phyloP scores from a whole-genome alignment of 2,888 invertebrate genomes.

The Agrochola lota region DNA sequence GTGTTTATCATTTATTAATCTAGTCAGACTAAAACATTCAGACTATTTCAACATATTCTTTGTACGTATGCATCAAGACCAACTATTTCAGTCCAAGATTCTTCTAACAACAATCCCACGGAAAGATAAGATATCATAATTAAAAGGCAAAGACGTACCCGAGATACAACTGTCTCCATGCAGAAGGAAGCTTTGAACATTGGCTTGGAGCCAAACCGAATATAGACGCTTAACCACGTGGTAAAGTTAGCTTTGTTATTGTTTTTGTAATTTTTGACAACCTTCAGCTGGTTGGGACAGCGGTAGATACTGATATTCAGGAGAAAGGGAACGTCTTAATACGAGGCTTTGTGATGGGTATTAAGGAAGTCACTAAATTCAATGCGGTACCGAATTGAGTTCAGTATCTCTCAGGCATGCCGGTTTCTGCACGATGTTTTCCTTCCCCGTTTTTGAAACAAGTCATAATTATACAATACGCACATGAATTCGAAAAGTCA shows the following conservation, averaged over 20 bases:
- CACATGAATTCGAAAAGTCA: too few relatives aligned
- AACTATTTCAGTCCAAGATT: slow-evolving; percentile 8
- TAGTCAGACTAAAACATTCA: slow-evolving; percentile 5
- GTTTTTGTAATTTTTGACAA: slow-evolving; percentile 63
- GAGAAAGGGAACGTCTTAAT: neutral
- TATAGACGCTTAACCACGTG: slow-evolving; percentile 69
- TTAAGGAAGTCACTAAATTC: neutral
- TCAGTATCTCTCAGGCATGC: too few relatives aligned
- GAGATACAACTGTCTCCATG: slow-evolving; percentile 62
- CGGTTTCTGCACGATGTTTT: too few relatives aligned
- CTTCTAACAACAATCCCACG: slow-evolving; percentile 8
- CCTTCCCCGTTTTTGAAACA: too few relatives aligned
- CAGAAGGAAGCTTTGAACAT: slow-evolving; percentile 66
- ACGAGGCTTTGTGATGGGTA: too few relatives aligned
- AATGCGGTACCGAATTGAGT: too few relatives aligned
- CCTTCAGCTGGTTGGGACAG: slow-evolving; percentile 51
- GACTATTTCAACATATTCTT: neutral
- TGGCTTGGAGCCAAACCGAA: slow-evolving; percentile 69
- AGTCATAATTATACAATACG: too few relatives aligned
- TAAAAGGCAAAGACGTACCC: slow-evolving; percentile 65
- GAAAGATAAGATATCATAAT: slow-evolving; percentile 57
- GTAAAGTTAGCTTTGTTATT: slow-evolving; percentile 64
- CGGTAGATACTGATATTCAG: slow-evolving; percentile 28
- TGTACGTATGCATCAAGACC: slow-evolving; percentile 5
- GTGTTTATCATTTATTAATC: neutral